A percentile compares a stretch with the other conserved stretches of the same genome.
These are phyloP conservation scores for Ceramica pisi DNA, from an alignment of 2,888 invertebrate genomes.

Conservation along the genomic window DNA sequence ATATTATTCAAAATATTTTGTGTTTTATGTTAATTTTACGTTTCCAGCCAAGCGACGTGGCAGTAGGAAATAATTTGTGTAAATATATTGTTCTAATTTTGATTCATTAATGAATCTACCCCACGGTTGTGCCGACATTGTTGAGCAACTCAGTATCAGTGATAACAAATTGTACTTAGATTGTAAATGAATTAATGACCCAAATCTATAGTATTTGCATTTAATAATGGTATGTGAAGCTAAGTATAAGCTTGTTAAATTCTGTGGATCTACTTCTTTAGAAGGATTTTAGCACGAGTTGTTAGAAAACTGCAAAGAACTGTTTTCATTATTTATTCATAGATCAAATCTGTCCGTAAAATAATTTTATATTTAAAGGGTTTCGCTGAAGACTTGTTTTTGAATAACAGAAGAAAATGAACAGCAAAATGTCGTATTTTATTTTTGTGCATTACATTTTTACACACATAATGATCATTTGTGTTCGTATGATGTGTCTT, in stretches of 20 bases:
- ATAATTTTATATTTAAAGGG: neutral
- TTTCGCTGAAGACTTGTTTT: conserved; percentile 18
- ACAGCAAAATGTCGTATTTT: conserved; percentile 23
- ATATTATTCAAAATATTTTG: conserved; percentile 65
- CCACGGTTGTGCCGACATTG: neutral
- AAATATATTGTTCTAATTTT: conserved; percentile 48
- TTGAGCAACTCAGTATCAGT: neutral
- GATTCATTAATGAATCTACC: conserved; percentile 39
- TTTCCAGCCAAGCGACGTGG: conserved; percentile 19
- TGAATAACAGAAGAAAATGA: conserved; percentile 21
- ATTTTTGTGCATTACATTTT: conserved; percentile 51
- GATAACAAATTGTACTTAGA: conserved; percentile 25
- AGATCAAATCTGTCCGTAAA: neutral
- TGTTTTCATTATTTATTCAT: neutral
- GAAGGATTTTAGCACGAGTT: neutral
- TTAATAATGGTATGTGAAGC: neutral
- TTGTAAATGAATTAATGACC: conserved; percentile 3
- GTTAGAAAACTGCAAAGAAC: neutral
- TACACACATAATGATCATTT: conserved; percentile 55
- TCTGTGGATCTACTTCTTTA: neutral
- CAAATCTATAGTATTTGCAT: neutral
- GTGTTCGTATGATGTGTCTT: conserved; percentile 50
- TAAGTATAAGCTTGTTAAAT: neutral
- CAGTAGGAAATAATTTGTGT: conserved; percentile 48
- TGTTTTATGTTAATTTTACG: conserved; percentile 63